These are phyloP conservation scores for Cetoscarus ocellatus DNA, from an alignment of 2,797 vertebrate species.

Conservation along the genomic window DNA sequence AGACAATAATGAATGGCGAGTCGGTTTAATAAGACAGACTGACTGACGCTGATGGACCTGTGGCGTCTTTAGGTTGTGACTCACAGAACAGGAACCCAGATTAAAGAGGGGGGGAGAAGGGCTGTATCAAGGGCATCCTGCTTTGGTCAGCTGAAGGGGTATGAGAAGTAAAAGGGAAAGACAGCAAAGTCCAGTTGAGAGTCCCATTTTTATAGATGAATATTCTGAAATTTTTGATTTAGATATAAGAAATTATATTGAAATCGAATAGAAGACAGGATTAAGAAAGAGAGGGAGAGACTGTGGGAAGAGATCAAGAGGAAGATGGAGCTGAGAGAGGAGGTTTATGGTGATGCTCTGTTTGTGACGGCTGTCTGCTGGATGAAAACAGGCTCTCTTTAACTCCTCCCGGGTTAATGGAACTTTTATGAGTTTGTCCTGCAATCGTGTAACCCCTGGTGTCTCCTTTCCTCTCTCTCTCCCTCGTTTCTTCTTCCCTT, in stretches of 20 bases:
- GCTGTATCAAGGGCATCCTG: conserved; percentile 44
- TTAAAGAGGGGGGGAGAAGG: conserved; percentile 35
- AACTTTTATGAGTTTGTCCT: conserved; percentile 95
- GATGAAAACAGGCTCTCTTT: conserved; percentile 96
- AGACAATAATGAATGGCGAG: conserved; percentile 40
- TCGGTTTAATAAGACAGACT: conserved; percentile 73
- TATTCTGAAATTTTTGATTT: conserved; percentile 6
- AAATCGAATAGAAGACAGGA: conserved; percentile 13
- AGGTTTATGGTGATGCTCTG: conserved; percentile 98
- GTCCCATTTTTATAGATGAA: conserved; percentile 25
- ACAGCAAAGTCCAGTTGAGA: conserved; percentile 3
- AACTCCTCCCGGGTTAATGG: conserved; percentile 95
- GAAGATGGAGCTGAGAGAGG: conserved; percentile 64
- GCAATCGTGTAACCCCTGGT: conserved; percentile 92
- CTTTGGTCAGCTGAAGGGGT: conserved; percentile 40
- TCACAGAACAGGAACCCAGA: conserved; percentile 74
- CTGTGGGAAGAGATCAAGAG: conserved; percentile 62
- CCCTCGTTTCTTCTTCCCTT: conserved; percentile 24
- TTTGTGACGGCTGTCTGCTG: conserved; percentile 98
- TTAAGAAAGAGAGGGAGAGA: not conserved
- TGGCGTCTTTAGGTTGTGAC: conserved; percentile 81
- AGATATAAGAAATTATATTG: conserved; percentile 1
- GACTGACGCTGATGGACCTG: conserved; percentile 68
- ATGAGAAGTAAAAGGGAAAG: conserved; percentile 8
- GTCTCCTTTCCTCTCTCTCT: conserved; percentile 75